Evolutionary conservation across 1,140 invertebrate species (phyloP), one percentile per base, ranked within the genome.

Genomic region (Drosophila seguyi): DNA sequence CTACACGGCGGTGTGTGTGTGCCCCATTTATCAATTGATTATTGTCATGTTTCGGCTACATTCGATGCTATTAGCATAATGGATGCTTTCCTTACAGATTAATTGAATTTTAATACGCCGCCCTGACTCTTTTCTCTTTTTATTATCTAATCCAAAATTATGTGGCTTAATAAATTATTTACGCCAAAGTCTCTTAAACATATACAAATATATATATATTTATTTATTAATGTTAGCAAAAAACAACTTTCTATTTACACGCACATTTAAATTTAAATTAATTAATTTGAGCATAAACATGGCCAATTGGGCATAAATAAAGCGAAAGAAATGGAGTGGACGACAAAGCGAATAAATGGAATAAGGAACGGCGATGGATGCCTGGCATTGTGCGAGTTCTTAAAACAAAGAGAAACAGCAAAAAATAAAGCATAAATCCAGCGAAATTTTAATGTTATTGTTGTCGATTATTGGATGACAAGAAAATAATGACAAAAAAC

Each of bases 131-230:
- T 31, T 18, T 7, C 4, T 0, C 4, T 10, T 8, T 44, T 8
- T 41, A 65, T 77, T 78, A 78, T 78, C 75, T 78, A 78, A 78
- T 78, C 74, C 74, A 25, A 71, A 78, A 69, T 78, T 69, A 78
- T 78, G 75, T 69, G 74, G 74, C 58, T 78, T 60, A 69, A 78
- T 78, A 78, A 78, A 78, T 78, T 69, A 77, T 77, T 78, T 69
- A 69, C 14, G 11, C 42, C 63, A 56, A 57, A 57, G 44, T 39
- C 34, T 22, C 41, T 34, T 25, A 38, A 38, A 53, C 27, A 61
- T 10, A 31, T 31, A 31, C 2, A 31, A 1, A 8, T 29, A 36
- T 1, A 42, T 5, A 13, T 44, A 11, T 14, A 25, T 45, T 6
- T 6, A 2, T 5, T 18, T 22, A 58, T 60, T 29, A n/a, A n/a